Evolutionary conservation across 2,888 invertebrate species (phyloP), one percentile per base, ranked within the genome.

Genomic region (Dryobotodes eremita): DNA sequence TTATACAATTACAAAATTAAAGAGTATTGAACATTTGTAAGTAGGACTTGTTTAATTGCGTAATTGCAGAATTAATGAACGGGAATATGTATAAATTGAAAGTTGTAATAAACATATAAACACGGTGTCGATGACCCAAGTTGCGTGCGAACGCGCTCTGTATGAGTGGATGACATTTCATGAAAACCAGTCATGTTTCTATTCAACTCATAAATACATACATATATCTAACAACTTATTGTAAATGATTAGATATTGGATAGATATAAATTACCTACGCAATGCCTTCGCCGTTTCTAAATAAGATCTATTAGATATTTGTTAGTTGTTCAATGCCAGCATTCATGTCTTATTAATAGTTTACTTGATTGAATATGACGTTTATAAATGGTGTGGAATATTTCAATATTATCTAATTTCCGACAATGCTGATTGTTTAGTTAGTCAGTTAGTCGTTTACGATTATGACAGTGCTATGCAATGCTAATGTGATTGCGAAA

Each of bases 121-220:
- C 66, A 66, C 50, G 55, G 79, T 86, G 90, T 86, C 88, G 85
- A 88, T 83, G 90, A 89, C 91, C 91, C 88, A 70, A 20, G 90
- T 94, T 91, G 94, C 94, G 94, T 94, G 95, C 91, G 85, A 90
- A 83, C 79, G 78, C 86, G 79, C 82, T 87, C 83, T 90, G 88
- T 88, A 87, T 88, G 88, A 88, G 88, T 90, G 90, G 92, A 92
- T 94, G 95, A 93, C 94, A 95, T 94, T 95, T 95, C 92, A 93
- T 93, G 92, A 91, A 93, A 92, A 92, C 92, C 91, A 91, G 92
- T 92, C 90, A 90, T 91, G 90, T 91, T 91, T 91, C 91, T 91
- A 93, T 92, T 88, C 84, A 85, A 86, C 80, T 77, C 86, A 85
- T 86, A 88, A 83, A 88, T 85, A 83, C 68, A 81, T 78, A 83